Percentiles rank a stretch among this genome's conserved stretches.
phyloP scores from a whole-genome alignment of 2,888 invertebrate genomes.

The Noctuana brunneofusca region DNA sequence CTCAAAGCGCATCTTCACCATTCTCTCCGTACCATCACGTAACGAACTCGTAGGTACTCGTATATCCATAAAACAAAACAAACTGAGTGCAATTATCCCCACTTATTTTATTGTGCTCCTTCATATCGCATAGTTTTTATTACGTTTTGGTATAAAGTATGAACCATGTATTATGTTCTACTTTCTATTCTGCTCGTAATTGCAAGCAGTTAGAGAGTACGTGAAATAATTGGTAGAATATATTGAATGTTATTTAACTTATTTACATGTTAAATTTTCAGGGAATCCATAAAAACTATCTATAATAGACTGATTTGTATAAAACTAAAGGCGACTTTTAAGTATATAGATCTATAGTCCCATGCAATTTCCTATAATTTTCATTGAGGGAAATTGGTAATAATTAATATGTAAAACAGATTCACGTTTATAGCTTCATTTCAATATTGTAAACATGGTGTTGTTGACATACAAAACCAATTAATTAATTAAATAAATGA shows the following conservation, averaged over 20 bases:
- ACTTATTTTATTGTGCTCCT: slow-evolving; percentile 27
- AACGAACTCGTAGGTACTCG: slow-evolving; percentile 33
- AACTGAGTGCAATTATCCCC: slow-evolving; percentile 18
- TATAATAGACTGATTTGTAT: too few species aligned
- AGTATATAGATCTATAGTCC: too few species aligned
- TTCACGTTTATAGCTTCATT: not conserved
- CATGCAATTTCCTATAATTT: not conserved
- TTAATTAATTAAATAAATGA: slow-evolving; percentile 29
- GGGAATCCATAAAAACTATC: too few species aligned
- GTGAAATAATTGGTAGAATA: slow-evolving; percentile 16
- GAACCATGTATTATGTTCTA: slow-evolving; percentile 19
- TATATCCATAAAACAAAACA: slow-evolving; percentile 29
- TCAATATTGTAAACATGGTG: slow-evolving; percentile 9
- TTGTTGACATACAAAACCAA: slow-evolving; percentile 14
- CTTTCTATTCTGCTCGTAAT: slow-evolving; percentile 19
- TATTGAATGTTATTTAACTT: not conserved
- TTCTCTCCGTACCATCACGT: slow-evolving; percentile 41
- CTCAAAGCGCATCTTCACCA: slow-evolving; percentile 45
- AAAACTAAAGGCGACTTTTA: too few species aligned
- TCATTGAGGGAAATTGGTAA: not conserved
- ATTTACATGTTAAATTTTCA: too few species aligned
- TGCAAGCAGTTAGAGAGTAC: slow-evolving; percentile 22
- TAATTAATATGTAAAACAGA: not conserved
- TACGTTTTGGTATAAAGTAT: slow-evolving; percentile 23
- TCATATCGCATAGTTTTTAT: slow-evolving; percentile 15